Base-by-base conservation (phyloP, 2,113 vertebrate species). In the Phocoena sinus region DNA sequence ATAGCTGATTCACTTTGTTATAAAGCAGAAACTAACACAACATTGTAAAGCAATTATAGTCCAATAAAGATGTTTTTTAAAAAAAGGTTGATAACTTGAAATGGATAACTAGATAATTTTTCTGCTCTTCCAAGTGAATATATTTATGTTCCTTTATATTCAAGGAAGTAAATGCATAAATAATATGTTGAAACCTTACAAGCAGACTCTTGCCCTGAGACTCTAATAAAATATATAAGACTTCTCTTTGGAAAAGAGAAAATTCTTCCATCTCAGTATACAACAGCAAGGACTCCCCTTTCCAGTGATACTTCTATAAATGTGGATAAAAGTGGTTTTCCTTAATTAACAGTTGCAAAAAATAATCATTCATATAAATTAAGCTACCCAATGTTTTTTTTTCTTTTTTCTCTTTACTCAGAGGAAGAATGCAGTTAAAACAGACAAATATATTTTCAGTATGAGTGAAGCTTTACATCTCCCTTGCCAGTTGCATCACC, bases 271-370 rank as follows among this genome's bases (percentile, higher is more conserved):
- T 58, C 12, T 77, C 33, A 94, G 11, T 80, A 67, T 36, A 86
- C 8, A 95, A 41, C 26, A 91, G 14, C 36, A 90, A 83, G 8
- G 3, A 65, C 23, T 80, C 63, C 6, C 20, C 31, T 85, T 87
- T 97, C 91, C 67, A 47, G 67, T 5, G 23, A 4, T 91, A 38
- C 47, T n/a, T 80, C 47, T 92, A 11, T 53, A 74, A 88, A 38
- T 80, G 81, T 85, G 96, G 95, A 91, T 89, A 98, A 97, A 97
- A 67, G 3, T 80, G 36, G 47, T 80, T 4, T 83, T 97, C 41
- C 11, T 90, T 96, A 96, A 82, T 89, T 96, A 96, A 82, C 21
- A 89, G n/a, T 10, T 95, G 67, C 31, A 96, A 97, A 95, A 95
- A 97, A 89, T n/a, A 56, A 95, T 95, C 97, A 79, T 23, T 76